phyloP scores from a whole-genome alignment of 1,140 invertebrate genomes.

The Anoplolepis gracilipes region DNA sequence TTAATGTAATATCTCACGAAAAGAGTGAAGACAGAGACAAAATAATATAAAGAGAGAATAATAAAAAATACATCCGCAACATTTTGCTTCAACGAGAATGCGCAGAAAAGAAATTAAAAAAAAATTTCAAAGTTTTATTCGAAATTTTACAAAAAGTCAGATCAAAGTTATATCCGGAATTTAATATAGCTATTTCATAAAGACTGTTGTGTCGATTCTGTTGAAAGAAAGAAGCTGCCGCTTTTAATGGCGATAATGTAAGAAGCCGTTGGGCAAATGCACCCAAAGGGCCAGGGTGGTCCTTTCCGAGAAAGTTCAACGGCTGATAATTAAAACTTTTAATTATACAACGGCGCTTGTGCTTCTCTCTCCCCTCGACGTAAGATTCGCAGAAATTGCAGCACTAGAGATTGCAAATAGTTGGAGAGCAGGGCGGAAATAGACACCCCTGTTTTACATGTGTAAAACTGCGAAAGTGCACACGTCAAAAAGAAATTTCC shows the following conservation, averaged over 20 bases:
- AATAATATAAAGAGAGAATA: background rate
- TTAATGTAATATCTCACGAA: background rate
- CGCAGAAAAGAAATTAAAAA: background rate
- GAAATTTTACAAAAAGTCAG: background rate
- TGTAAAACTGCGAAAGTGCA: conserved; percentile 47
- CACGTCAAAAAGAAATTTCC: conserved; percentile 22
- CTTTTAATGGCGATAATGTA: conserved; percentile 49
- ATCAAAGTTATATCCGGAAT: conserved; percentile 10
- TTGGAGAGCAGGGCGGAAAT: background rate
- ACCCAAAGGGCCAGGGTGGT: conserved; percentile 26
- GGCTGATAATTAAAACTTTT: conserved; percentile 78
- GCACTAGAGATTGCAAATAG: background rate
- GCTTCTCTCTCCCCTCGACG: background rate
- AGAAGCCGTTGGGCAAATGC: conserved; percentile 45
- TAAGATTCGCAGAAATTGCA: conserved; percentile 34
- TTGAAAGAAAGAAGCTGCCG: conserved; percentile 45
- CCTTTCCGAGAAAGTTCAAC: conserved; percentile 45
- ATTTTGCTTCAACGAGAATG: background rate
- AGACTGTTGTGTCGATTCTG: conserved; percentile 35
- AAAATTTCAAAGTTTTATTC: conserved; percentile 14
- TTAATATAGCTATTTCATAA: conserved; percentile 50
- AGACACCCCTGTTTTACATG: conserved; percentile 29
- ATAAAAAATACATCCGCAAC: background rate
- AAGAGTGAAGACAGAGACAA: background rate
- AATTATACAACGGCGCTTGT: conserved; percentile 70